phyloP scores from a whole-genome alignment of 2,888 invertebrate species.

The Cephus pygmeus region DNA sequence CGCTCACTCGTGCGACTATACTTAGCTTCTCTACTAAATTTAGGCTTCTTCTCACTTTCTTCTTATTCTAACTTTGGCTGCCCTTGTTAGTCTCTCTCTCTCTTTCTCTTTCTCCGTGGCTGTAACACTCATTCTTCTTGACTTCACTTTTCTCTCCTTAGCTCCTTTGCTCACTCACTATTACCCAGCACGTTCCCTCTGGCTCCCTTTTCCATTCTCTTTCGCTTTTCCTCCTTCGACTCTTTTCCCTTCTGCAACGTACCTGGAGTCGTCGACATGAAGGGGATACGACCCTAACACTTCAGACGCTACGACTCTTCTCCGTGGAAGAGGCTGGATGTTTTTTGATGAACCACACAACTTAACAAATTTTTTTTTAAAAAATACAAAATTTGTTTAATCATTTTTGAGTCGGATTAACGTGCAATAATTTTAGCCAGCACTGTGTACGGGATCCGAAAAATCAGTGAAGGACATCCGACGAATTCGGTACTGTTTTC shows the following conservation, averaged over 20 bases:
- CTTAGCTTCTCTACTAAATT: slow-evolving; percentile 30
- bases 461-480: not conserved
- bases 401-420: not conserved
- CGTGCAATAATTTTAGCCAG: not conserved
- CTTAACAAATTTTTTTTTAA: not conserved
- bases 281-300: slow-evolving; percentile 45
- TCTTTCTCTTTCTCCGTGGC: slow-evolving; percentile 4
- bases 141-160: slow-evolving; percentile 1
- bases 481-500: not conserved
- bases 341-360: not conserved
- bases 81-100: slow-evolving; percentile 4
- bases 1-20: slow-evolving; percentile 15
- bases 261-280: slow-evolving; percentile 25
- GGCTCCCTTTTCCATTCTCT: not conserved
- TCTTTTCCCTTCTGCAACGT: slow-evolving; percentile 2
- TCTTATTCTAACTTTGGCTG: not conserved
- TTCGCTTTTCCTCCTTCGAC: not conserved
- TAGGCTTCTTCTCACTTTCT: slow-evolving; percentile 22
- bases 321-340: slow-evolving; percentile 5
- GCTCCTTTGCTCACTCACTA: not conserved
- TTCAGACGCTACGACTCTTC: slow-evolving; percentile 42
- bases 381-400: not conserved
- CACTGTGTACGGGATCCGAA: not conserved
- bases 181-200: slow-evolving; percentile 7
- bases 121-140: slow-evolving; percentile 14